phyloP scores from a whole-genome alignment of 2,113 vertebrate species.

The Penelope pileata region DNA sequence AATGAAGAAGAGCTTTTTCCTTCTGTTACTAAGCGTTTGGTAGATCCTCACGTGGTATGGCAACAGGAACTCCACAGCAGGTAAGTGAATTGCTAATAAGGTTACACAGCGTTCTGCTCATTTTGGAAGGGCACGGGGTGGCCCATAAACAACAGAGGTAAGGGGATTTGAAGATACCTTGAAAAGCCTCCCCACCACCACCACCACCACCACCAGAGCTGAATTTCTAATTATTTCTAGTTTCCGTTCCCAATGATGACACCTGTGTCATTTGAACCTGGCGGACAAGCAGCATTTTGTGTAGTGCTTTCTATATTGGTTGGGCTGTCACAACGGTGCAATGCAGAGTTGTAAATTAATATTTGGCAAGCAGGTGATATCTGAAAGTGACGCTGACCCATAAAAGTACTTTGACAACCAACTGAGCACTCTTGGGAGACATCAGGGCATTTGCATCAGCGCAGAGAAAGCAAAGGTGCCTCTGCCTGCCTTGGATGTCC shows the following conservation, averaged over 20 bases:
- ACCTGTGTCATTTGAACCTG: not conserved
- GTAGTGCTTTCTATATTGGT: not conserved
- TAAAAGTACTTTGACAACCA: not conserved
- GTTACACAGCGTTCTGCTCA: not conserved
- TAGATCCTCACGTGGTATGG: not conserved
- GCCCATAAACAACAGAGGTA: not conserved
- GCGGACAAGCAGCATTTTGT: not conserved
- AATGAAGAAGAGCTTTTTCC: not conserved
- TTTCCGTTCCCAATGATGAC: not conserved
- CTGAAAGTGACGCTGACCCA: not conserved
- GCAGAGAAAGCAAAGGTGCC: not conserved
- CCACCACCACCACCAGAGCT: not conserved
- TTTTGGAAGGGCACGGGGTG: not conserved
- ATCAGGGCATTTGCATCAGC: not conserved
- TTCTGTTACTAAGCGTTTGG: not conserved
- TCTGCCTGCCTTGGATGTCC: not conserved
- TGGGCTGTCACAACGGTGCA: not conserved
- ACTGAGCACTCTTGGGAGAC: not conserved
- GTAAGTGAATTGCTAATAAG: conserved; percentile 20
- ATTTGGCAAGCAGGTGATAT: not conserved
- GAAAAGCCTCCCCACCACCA: not conserved
- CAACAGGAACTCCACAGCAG: not conserved
- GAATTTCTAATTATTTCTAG: not conserved
- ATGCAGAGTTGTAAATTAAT: not conserved
- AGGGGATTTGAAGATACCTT: not conserved